These are phyloP conservation scores for Chrysoperla carnea DNA, from an alignment of 1,140 invertebrate species.

Conservation along the genomic window DNA sequence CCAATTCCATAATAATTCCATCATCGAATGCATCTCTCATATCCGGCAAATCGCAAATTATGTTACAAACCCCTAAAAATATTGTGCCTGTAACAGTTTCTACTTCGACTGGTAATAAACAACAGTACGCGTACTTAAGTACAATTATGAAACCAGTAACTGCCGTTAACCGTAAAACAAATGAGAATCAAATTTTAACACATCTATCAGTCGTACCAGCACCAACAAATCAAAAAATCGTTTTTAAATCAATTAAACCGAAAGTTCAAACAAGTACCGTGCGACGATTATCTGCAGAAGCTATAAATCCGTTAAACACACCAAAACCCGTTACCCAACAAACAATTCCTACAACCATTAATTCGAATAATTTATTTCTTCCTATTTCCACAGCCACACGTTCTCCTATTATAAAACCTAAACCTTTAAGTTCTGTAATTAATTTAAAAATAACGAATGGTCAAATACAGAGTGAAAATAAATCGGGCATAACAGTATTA, in stretches of 20 bases:
- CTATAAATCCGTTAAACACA: conserved; percentile 18
- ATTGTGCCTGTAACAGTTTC: neutral
- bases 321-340: conserved; percentile 28
- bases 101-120: conserved; percentile 12
- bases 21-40: neutral
- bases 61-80: neutral
- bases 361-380: no score
- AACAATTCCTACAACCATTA: conserved; percentile 24
- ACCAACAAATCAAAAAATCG: conserved; percentile 2
- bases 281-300: conserved; percentile 18
- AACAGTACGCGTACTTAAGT: conserved; percentile 24
- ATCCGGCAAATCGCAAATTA: neutral
- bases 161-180: conserved; percentile 17
- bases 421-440: conserved; percentile 25
- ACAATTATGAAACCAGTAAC: conserved; percentile 24
- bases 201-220: neutral
- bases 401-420: conserved; percentile 7
- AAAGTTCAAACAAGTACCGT: conserved; percentile 28
- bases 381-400: conserved; percentile 13
- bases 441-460: conserved; percentile 36
- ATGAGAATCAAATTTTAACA: conserved; percentile 14
- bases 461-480: conserved; percentile 24
- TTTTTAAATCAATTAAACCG: conserved; percentile 23
- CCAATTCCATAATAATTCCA: neutral
- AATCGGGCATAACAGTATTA: conserved; percentile 28